Conservation (phyloP, 2,797 vertebrate species). For the Helarctos malayanus region DNA sequence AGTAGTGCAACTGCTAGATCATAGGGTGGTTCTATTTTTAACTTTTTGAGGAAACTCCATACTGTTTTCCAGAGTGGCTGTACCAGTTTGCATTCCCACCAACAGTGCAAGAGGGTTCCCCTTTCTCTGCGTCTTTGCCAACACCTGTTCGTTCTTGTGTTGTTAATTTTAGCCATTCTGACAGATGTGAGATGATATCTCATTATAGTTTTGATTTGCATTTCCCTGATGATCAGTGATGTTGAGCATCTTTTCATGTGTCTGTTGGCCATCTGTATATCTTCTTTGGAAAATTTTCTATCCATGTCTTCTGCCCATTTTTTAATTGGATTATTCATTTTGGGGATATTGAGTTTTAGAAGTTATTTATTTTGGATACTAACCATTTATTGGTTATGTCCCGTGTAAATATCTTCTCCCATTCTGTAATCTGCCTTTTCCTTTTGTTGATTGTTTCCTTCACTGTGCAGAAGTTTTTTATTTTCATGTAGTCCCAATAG, state of each 20-base stretch:
- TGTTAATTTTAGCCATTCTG: background rate
- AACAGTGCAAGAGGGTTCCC: too few species aligned
- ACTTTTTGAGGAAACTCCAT: too few species aligned
- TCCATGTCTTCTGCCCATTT: background rate
- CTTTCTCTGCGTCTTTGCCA: too few species aligned
- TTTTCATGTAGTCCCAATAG: too few species aligned
- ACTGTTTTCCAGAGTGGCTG: too few species aligned
- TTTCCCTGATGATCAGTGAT: background rate
- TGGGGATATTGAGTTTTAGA: background rate
- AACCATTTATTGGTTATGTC: background rate
- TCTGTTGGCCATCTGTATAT: background rate
- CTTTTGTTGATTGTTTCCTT: background rate
- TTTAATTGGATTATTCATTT: background rate
- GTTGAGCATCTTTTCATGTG: background rate
- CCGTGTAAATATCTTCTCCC: background rate
- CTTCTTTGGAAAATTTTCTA: background rate
- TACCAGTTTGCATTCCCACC: too few species aligned
- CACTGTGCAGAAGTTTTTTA: background rate
- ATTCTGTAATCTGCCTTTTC: background rate
- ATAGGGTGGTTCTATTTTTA: background rate
- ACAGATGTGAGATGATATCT: background rate
- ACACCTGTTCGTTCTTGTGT: too few species aligned
- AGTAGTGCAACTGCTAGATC: background rate
- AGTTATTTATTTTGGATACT: background rate
- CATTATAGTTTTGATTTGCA: background rate